phyloP scores from a whole-genome alignment of 92 coral and sea anemone species.

The Parazoanthus darwini region DNA sequence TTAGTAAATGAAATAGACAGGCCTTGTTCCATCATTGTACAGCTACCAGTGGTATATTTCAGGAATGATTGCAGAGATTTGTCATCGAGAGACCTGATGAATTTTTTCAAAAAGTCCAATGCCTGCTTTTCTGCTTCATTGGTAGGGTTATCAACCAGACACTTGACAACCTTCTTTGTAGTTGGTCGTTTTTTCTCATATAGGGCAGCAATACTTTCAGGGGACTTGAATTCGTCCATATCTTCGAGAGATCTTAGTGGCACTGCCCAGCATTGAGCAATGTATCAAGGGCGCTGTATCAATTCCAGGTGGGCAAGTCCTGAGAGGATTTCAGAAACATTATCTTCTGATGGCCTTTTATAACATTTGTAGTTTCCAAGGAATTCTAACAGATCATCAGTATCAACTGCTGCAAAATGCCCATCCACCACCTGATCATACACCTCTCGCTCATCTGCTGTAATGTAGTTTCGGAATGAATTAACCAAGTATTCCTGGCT shows the following conservation, averaged over 20 bases:
- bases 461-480: conserved; percentile 13
- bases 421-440: not conserved
- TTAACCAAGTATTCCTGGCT: not conserved
- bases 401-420: not conserved
- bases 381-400: conserved; percentile 6
- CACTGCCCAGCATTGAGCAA: too few species aligned
- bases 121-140: not conserved
- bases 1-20: not conserved
- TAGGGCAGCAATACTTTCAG: too few species aligned
- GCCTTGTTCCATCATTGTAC: not conserved
- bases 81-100: not conserved
- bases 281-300: too few species aligned
- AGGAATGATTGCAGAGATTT: not conserved
- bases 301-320: too few species aligned
- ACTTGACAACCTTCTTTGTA: too few species aligned
- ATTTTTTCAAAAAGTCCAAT: not conserved
- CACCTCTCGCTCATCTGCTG: conserved; percentile 14
- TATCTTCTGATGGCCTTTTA: too few species aligned
- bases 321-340: too few species aligned
- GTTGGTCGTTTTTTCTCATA: too few species aligned
- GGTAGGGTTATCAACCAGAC: too few species aligned
- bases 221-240: not conserved
- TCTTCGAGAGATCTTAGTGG: too few species aligned
- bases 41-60: too few species aligned
- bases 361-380: not conserved